These are phyloP conservation scores for Fulmarus glacialis DNA, from an alignment of 2,113 vertebrate genomes.

Conservation along the genomic window DNA sequence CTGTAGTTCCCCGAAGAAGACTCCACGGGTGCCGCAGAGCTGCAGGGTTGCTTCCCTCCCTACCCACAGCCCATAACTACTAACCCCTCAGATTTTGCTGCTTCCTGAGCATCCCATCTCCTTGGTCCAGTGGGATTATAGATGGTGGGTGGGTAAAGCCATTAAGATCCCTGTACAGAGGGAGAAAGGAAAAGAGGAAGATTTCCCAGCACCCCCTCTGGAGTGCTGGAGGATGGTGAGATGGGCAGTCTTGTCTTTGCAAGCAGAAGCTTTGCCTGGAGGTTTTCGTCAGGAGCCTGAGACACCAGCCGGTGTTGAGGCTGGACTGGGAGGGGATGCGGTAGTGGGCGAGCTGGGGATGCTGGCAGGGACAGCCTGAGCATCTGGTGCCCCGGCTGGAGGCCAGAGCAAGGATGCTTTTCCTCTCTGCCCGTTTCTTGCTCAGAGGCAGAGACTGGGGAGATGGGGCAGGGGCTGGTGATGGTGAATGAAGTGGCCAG, in stretches of 20 bases:
- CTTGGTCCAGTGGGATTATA: not conserved
- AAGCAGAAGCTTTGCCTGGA: not conserved
- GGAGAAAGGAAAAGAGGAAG: not conserved
- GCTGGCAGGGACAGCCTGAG: not conserved
- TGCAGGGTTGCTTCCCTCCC: not conserved
- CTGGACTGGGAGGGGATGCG: not conserved
- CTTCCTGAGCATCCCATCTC: not conserved
- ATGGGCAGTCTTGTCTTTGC: not conserved
- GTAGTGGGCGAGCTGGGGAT: not conserved
- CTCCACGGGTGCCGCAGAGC: fast-evolving
- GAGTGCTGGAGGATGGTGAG: not conserved
- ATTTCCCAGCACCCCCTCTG: not conserved
- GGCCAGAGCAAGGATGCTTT: not conserved
- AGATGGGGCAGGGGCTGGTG: not conserved
- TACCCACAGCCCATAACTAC: fast-evolving
- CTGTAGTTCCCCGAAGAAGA: no score
- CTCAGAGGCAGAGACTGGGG: not conserved
- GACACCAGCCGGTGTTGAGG: not conserved
- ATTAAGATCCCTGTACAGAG: not conserved
- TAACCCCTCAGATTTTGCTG: not conserved
- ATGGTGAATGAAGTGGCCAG: not conserved
- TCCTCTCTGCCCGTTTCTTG: not conserved
- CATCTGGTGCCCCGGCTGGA: not conserved
- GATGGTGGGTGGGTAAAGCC: not conserved
- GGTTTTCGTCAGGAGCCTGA: not conserved